phyloP scores from a whole-genome alignment of 2,888 invertebrate species.

The Apantesis nais region DNA sequence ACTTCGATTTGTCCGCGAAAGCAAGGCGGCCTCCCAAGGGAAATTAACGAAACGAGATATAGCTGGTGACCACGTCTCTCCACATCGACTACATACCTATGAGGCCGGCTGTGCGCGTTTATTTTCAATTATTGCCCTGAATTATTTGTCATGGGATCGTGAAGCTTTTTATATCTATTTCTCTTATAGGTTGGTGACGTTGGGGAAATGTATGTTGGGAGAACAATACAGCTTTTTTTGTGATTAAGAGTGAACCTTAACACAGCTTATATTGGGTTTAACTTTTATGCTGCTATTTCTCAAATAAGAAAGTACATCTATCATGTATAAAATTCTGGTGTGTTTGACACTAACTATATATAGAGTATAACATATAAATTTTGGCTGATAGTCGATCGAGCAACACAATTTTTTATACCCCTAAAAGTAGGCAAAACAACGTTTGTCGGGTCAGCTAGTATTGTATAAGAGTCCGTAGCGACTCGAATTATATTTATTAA shows the following conservation, averaged over 20 bases:
- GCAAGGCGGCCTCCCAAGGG: conserved; percentile 73
- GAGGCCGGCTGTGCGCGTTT: conserved; percentile 34
- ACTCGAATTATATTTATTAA: not conserved
- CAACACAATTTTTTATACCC: too few relatives aligned
- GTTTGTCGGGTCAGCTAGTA: too few relatives aligned
- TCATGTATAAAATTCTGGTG: too few relatives aligned
- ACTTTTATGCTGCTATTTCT: not conserved
- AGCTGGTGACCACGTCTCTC: conserved; percentile 72
- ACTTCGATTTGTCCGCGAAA: conserved; percentile 78
- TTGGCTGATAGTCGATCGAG: too few relatives aligned
- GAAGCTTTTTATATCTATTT: conserved; percentile 24
- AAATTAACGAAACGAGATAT: conserved; percentile 79
- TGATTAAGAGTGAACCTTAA: not conserved
- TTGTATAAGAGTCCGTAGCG: not conserved
- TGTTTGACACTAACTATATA: too few relatives aligned
- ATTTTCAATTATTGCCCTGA: conserved; percentile 51
- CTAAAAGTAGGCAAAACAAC: too few relatives aligned
- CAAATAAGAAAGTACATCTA: not conserved
- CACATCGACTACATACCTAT: conserved; percentile 51
- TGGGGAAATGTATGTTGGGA: conserved; percentile 13
- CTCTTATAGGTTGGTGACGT: conserved; percentile 10
- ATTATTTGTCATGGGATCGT: conserved; percentile 45
- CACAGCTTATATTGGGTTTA: not conserved
- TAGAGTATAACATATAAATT: too few relatives aligned
- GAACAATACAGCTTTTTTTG: not conserved